Conservation (phyloP, 2,888 invertebrate genomes). For the Pantelozetes paolii region DNA sequence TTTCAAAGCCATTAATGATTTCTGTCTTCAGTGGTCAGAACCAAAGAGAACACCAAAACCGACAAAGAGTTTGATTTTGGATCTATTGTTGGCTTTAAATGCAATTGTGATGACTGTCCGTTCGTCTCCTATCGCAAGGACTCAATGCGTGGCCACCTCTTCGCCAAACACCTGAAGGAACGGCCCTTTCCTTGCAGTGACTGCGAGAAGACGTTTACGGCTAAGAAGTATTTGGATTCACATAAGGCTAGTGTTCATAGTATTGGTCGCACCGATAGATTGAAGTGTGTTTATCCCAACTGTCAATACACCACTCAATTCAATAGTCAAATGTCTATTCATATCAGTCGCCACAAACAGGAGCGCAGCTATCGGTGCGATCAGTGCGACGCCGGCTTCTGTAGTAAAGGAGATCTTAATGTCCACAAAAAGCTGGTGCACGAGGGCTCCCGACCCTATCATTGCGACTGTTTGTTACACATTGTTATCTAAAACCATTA, state of each 20-base stretch:
- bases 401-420: background rate
- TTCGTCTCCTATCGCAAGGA: background rate
- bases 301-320: background rate
- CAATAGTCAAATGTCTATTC: background rate
- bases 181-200: background rate
- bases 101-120: background rate
- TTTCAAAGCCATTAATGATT: no score
- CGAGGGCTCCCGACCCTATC: background rate
- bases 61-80: no score
- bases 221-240: background rate
- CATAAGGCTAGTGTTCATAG: background rate
- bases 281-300: background rate
- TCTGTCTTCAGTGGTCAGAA: no score
- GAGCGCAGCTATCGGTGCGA: background rate
- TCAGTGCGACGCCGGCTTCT: background rate
- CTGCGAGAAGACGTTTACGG: background rate
- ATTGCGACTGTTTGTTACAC: background rate
- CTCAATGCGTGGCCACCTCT: background rate
- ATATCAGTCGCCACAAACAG: background rate
- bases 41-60: no score
- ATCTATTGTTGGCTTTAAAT: background rate
- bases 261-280: background rate
- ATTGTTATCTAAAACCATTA: no score
- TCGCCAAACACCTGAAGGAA: background rate
- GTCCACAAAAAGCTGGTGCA: background rate